phyloP scores from a whole-genome alignment of 2,797 vertebrate genomes.

The Xiphorhynchus erythropygius region DNA sequence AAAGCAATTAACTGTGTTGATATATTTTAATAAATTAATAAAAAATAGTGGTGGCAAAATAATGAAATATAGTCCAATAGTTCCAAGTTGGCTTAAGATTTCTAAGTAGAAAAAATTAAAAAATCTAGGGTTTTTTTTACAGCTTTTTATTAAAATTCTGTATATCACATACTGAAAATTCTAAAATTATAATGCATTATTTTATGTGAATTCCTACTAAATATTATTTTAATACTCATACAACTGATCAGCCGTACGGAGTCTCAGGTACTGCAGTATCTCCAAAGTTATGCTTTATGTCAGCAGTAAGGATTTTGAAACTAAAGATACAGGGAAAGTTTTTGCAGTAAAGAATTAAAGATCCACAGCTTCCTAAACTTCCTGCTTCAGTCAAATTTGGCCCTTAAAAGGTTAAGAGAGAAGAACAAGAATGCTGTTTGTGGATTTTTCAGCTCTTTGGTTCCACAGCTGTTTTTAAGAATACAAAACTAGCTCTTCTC shows the following conservation, averaged over 20 bases:
- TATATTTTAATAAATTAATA: neutral
- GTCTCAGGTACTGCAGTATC: neutral
- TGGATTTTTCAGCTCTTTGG: neutral
- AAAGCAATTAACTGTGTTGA: neutral
- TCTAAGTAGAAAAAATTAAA: neutral
- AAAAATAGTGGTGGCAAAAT: neutral
- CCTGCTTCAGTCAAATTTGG: neutral
- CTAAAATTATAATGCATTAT: accelerated
- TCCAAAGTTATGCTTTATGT: neutral
- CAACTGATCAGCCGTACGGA: neutral
- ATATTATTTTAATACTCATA: neutral
- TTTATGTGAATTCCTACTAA: neutral
- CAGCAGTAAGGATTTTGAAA: neutral
- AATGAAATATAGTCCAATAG: neutral
- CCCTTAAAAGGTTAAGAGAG: neutral
- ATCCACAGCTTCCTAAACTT: neutral
- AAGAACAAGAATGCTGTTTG: neutral
- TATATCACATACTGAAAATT: neutral
- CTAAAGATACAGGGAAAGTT: neutral
- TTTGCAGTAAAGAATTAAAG: neutral
- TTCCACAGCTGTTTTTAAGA: neutral
- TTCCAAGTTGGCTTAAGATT: neutral
- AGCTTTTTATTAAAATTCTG: neutral
- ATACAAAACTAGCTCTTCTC: neutral
- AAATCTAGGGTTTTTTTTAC: neutral